phyloP scores from a whole-genome alignment of 2,113 vertebrate species.

The Rhabdornis inornatus region DNA sequence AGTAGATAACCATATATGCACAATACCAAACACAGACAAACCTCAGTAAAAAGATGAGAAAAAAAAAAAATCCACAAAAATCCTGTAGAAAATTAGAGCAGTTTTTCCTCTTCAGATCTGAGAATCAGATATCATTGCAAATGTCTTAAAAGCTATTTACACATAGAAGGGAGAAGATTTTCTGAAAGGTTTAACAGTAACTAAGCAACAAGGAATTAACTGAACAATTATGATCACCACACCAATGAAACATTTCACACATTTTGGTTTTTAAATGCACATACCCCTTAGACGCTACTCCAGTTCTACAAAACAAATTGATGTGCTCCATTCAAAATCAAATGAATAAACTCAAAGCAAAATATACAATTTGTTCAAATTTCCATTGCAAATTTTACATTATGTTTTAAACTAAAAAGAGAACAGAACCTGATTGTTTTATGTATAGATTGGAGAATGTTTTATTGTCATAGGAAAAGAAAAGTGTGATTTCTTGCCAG shows the following conservation, averaged over 20 bases:
- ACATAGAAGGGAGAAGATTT: background rate
- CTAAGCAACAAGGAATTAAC: background rate
- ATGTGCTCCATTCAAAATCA: background rate
- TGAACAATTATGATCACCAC: background rate
- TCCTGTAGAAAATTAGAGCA: background rate
- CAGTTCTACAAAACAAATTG: background rate
- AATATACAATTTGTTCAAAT: background rate
- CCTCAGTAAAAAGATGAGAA: background rate
- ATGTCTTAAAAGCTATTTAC: background rate
- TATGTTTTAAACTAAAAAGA: background rate
- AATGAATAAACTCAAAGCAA: background rate
- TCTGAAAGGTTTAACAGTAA: background rate
- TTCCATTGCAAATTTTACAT: background rate
- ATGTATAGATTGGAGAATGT: background rate
- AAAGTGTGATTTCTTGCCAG: background rate
- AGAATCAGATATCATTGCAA: background rate
- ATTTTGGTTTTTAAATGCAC: background rate
- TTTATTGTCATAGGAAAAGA: background rate
- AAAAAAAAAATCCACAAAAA: background rate
- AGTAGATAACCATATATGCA: background rate
- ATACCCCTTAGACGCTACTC: background rate
- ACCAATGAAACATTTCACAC: background rate
- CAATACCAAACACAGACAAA: background rate
- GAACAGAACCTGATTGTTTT: background rate
- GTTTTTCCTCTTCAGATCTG: background rate